These are phyloP conservation scores for Megalops cyprinoides DNA, from an alignment of 2,797 vertebrate genomes.

Conservation along the genomic window DNA sequence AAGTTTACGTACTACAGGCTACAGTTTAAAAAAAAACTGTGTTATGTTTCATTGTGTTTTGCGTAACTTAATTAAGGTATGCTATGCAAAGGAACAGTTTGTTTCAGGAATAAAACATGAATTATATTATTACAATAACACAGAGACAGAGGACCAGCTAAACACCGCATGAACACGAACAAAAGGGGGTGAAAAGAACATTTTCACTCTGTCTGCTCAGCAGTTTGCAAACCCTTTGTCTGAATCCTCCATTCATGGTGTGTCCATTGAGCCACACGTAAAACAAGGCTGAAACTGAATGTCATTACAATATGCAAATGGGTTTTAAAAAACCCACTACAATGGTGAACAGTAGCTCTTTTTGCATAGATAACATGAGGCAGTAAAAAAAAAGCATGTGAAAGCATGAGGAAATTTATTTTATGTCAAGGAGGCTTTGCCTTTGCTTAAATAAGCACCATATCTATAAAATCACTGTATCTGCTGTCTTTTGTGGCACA, in stretches of 20 bases:
- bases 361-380: not conserved
- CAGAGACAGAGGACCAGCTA: not conserved
- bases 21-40: not conserved
- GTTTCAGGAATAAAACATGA: not conserved
- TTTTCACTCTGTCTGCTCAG: not conserved
- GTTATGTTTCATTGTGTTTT: not conserved
- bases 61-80: not conserved
- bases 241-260: not conserved
- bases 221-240: slow-evolving; percentile 15
- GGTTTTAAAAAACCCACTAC: not conserved
- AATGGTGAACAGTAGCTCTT: not conserved
- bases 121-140: slow-evolving; percentile 15
- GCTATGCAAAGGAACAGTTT: slow-evolving; percentile 4
- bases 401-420: not conserved
- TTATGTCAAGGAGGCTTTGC: not conserved
- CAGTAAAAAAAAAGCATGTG: not conserved
- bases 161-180: not conserved
- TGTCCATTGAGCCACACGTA: not conserved
- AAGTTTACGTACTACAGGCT: not conserved
- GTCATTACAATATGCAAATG: slow-evolving; percentile 1
- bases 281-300: not conserved
- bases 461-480: not conserved
- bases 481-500: not conserved
- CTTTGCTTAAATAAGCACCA: not conserved
- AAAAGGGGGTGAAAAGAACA: slow-evolving; percentile 9